Base-by-base conservation (phyloP, 2,113 vertebrate genomes). In the Ammospiza caudacuta region DNA sequence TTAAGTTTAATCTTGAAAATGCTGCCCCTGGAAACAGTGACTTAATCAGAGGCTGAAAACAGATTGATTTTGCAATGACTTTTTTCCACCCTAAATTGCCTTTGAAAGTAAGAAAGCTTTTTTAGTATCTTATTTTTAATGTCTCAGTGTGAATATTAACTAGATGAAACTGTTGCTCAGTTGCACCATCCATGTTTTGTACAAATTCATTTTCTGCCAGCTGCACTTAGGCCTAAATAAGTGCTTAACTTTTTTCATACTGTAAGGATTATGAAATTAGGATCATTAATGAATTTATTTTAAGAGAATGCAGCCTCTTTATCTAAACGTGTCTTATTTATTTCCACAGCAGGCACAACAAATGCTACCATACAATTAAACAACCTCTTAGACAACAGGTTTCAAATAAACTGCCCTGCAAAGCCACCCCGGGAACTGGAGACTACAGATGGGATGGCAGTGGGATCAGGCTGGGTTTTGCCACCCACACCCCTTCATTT, bases 201-300 rank as follows among this genome's bases (percentile, higher is more conserved):
- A 59, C 94, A 77, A 69, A 93, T 54, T 54, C 2, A 24, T 54
- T 78, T 77, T 70, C 39, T 78, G 33, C 39, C 23, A 54, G 19
- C 28, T 69, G 44, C 76, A 88, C 77, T 95, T 94, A 94, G 69
- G 51, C 90, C 90, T 46, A 46, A 57, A 44, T 74, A 89, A 91
- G 6, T 58, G 31, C 17, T 83, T 74, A 51, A 47, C 8, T 6
- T 75, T 69, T 95, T 73, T 94, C 59, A 64, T 55, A 31, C 82
- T 83, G 87, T 54, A 93, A 96, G 64, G 73, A 83, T 93, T 96
- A 92, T 57, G 75, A 91, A 97, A 96, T 96, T 94, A 94, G 55
- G 61, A 90, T 63, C 87, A 57, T 92, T 95, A 80, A 70, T 46
- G 85, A 63, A 92, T 94, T 97, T 95, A 43, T 28, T 41, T 95